Evolutionary conservation across 2,113 vertebrate genomes (phyloP), one percentile per base, ranked within the genome.

Genomic region (Myotis brandtii): DNA sequence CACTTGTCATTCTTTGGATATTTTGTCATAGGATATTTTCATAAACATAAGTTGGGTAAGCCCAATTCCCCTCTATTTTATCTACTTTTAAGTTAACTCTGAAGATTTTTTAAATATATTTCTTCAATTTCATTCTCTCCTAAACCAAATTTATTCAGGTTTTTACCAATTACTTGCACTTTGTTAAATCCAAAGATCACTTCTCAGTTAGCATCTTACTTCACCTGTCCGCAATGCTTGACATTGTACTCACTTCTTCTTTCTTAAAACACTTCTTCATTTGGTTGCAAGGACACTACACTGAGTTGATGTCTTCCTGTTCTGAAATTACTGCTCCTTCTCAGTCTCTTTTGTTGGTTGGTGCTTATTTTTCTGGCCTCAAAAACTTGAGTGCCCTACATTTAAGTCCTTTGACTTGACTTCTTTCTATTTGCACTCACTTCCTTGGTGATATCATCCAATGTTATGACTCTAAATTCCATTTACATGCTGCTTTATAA

Each of bases 201-300:
- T 77, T 73, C 12, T 82, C 30, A 84, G 52, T 76, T 48, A 89
- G 66, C 59, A 73, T 75, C 30, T 76, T 85, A 88, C 20, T 84
- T 84, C 34, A 77, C 6, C 70, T 72, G 21, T 69, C n/a, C 85
- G 52, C 30, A 77, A 40, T 2, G 18, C 72, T 92, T 91, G 59
- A 52, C 37, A 34, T 25, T 52, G 1, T 5, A 27, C 37, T 46
- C 81, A 94, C 27, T 66, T 93, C 66, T 92, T 62, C 37, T 18
- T 91, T 90, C 82, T 86, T 77, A 89, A 85, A 82, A 52, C 13
- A 86, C 46, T 67, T 59, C 77, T 89, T 52, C 30, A 84, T 87
- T 84, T 90, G 67, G 6, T 75, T 89, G 94, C 85, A 87, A 96
- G 85, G 48, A 25, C 13, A 81, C 87, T 92, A 27, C n/a, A 90